A percentile compares a stretch with the other conserved stretches of the same genome.
Conservation (phyloP, 2,797 vertebrate genomes). For the Hippoglossus hippoglossus region DNA sequence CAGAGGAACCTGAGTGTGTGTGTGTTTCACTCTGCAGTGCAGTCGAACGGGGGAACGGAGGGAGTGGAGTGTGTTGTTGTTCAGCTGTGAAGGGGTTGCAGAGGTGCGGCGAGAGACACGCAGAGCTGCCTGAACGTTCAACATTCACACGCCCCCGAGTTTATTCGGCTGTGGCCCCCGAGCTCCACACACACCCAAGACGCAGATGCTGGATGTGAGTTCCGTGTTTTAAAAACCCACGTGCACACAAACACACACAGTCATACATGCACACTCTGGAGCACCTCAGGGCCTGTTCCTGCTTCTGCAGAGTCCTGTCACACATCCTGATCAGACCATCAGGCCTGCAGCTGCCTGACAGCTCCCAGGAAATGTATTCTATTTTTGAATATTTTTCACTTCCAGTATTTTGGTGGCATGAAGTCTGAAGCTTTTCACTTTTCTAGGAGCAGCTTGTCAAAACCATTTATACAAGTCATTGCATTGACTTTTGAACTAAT, state of each 20-base stretch:
- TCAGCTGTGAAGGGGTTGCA: slow-evolving; percentile 67
- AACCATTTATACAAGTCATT: slow-evolving; percentile 2
- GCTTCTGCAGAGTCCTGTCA: slow-evolving; percentile 44
- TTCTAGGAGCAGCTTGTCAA: background rate
- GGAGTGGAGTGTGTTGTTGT: slow-evolving; percentile 71
- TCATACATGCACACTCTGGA: slow-evolving; percentile 13
- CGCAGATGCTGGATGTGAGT: slow-evolving; percentile 64
- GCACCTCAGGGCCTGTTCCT: slow-evolving; percentile 41
- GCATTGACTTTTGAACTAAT: background rate
- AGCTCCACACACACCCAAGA: slow-evolving; percentile 69
- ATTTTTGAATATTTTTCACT: background rate
- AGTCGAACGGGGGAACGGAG: slow-evolving; percentile 45
- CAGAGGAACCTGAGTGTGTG: slow-evolving; percentile 19
- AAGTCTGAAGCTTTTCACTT: background rate
- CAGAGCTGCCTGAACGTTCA: slow-evolving; percentile 62
- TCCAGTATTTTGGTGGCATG: background rate
- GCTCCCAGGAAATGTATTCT: slow-evolving; percentile 14
- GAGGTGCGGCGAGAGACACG: slow-evolving; percentile 57
- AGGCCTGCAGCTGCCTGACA: slow-evolving; percentile 26
- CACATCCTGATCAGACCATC: slow-evolving; percentile 47
- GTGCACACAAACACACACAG: background rate
- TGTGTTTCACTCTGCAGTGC: slow-evolving; percentile 60
- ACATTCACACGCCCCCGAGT: slow-evolving; percentile 76
- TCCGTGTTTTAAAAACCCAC: slow-evolving; percentile 31
- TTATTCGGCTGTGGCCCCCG: slow-evolving; percentile 59